Base-by-base conservation (phyloP, 2,888 invertebrate species). In the Oxycera nigricornis region DNA sequence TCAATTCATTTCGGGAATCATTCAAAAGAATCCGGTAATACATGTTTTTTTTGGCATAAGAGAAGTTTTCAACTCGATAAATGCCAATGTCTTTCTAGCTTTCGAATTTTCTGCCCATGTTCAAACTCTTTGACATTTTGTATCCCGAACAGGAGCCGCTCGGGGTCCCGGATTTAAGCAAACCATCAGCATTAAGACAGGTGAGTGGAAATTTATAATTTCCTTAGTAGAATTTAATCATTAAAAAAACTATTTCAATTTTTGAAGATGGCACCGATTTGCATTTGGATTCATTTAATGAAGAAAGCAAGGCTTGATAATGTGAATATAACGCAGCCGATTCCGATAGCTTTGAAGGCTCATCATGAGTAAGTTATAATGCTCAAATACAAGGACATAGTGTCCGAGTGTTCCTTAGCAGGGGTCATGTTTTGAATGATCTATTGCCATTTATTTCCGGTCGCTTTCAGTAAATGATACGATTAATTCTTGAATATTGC, bases 1-100 rank as follows among this genome's bases (percentile, higher is more conserved):
- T 55, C 98, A 99, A 86, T 98, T 97, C 81, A 95, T 98, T 80
- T 97, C 98, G 0, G 97, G 97, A 65, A 96, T 96, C 81, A 97
- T 97, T 80, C 96, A 96, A 83, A 91, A 96, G 79, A 97, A 97
- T 86, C 94, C 96, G 0, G 90, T 93, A 83, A 84, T 87, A 39
- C 39, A 39, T 39, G 7, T 14, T 85, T 70, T 76, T 74, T 4
- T 68, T 20, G 39, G 7, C 39, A 7, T 39, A 14, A 14, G 1
- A n/a, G n/a, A n/a, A n/a, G n/a, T n/a, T n/a, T n/a, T n/a, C n/a
- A n/a, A n/a, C n/a, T n/a, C n/a, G n/a, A n/a, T n/a, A n/a, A n/a
- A n/a, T n/a, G n/a, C n/a, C n/a, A n/a, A n/a, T n/a, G n/a, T n/a
- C n/a, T n/a, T n/a, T n/a, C n/a, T n/a, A 91, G 90, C 85, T 94